Base-by-base conservation (phyloP, 64 coral and sea anemone genomes). In the Actinia tenebrosa region DNA sequence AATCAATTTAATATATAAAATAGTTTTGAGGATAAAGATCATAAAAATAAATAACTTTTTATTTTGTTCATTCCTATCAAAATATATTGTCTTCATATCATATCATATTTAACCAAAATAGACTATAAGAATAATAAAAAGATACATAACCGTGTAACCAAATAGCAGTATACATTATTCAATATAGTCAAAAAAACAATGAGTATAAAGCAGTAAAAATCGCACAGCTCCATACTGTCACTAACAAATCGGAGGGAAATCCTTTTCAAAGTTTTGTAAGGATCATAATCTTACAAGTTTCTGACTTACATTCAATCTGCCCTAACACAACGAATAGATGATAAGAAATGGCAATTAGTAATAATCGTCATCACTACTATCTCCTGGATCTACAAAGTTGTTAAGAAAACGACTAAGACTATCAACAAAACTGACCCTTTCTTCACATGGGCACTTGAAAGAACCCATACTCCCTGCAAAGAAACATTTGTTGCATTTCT, bases 401-500 rank as follows among this genome's bases (percentile, higher is more conserved):
- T 30, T 30, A 54, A 84, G 30, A 30, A 84, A 84, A 53, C 22
- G 16, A 54, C 82, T 52, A 84, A 84, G 82, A 25, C 82, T 56
- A 60, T 84, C 82, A n/a, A 84, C 18, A 52, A 84, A 84, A 52
- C 82, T 84, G 30, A 27, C 19, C 53, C 56, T 54, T 17, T 84
- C 82, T 84, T 60, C 44, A 64, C 87, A 89, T 15, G 87, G 87
- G 52, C 87, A 89, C 43, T 47, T 20, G 56, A 82, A 64, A 84
- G 77, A 44, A 10, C 78, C 79, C 16, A 10, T 61, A 50, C 37
- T 63, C 19, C 87, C 87, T 82, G 87, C 87, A 89, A 89, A 89
- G 80, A 81, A 89, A 13, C 87, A 89, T 37, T 61, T 89, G 79
- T 89, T 89, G 56, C 87, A 89, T 63, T 62, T 80, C 87, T 89